Base-by-base conservation (phyloP, 2,888 invertebrate species). In the Lordiphosa fenestrarum region DNA sequence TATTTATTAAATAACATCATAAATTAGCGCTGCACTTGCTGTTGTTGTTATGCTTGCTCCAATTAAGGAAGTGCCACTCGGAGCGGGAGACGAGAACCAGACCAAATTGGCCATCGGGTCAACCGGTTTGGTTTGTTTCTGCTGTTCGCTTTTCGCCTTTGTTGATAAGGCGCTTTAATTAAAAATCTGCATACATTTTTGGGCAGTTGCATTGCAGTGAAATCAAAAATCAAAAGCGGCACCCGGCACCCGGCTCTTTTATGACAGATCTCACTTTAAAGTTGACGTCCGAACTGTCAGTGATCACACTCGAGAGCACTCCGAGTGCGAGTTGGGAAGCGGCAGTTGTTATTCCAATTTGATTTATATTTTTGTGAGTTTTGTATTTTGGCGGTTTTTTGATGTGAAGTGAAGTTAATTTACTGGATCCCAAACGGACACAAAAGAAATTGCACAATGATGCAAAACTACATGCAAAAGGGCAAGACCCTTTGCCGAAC, bases 231-330 rank as follows among this genome's bases (percentile, higher is more conserved):
- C 70, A 71, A 67, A 63, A 78, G 80, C 80, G 75, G 71, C 66
- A 37, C 15, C 15, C 42, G 13, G 42, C 25, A 13, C 42, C 15
- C 44, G 69, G 63, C 72, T 70, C 67, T 66, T 78, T 82, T 78
- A 76, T 81, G 80, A 81, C 80, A 81, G 83, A 83, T 83, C 83
- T 81, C 83, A 81, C 77, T 64, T 73, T 83, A 70, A 74, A 76
- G 69, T 74, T 71, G 71, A 80, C 71, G 76, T 73, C 73, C 48
- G 57, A 73, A 50, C 81, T 81, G 81, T 80, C 81, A 81, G 66
- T 76, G 74, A 65, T 71, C 72, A 83, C 83, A 81, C 83, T 80
- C 74, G 73, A 72, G 65, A 65, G 44, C 25, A 30, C 44, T 44
- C 15, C 30, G 33, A 44, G 33, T 44, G 44, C 44, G 53, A 66